Evolutionary conservation across 2,888 invertebrate genomes (phyloP).

Genomic region (Colostygia pectinataria): DNA sequence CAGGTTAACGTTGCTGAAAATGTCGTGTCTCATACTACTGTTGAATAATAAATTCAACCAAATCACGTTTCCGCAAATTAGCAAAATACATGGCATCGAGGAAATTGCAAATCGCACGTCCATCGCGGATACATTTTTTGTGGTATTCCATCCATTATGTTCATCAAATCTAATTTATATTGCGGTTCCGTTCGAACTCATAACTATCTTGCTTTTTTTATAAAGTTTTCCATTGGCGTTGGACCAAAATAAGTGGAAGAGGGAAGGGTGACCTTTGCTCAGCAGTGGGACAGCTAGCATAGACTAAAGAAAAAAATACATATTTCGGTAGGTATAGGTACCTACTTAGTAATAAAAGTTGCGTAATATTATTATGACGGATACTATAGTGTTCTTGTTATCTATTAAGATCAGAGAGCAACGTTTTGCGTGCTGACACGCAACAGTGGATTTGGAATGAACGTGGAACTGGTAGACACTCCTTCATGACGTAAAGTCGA

Average conservation of each 20-base stretch:
- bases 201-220: not conserved
- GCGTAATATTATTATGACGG: conserved; percentile 23
- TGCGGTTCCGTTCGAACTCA: not conserved
- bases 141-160: conserved; percentile 2
- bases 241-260: no score
- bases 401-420: conserved; percentile 38
- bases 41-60: conserved; percentile 18
- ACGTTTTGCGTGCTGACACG: conserved; percentile 57
- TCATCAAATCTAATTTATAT: not conserved
- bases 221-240: no score
- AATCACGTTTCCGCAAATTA: conserved; percentile 23
- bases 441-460: conserved; percentile 38
- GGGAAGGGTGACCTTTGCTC: no score
- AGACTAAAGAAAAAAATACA: no score
- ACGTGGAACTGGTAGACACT: conserved; percentile 11
- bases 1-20: not conserved
- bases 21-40: conserved; percentile 22
- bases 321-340: conserved; percentile 17
- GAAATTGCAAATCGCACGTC: conserved; percentile 17
- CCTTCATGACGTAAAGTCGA: conserved; percentile 7
- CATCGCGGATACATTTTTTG: conserved; percentile 11
- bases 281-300: no score
- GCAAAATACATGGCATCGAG: conserved; percentile 15
- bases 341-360: no score
- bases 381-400: conserved; percentile 31